Evolutionary conservation across 2,113 vertebrate species (phyloP), one percentile per base, ranked within the genome.

Genomic region (Chlorodrepanis virens): DNA sequence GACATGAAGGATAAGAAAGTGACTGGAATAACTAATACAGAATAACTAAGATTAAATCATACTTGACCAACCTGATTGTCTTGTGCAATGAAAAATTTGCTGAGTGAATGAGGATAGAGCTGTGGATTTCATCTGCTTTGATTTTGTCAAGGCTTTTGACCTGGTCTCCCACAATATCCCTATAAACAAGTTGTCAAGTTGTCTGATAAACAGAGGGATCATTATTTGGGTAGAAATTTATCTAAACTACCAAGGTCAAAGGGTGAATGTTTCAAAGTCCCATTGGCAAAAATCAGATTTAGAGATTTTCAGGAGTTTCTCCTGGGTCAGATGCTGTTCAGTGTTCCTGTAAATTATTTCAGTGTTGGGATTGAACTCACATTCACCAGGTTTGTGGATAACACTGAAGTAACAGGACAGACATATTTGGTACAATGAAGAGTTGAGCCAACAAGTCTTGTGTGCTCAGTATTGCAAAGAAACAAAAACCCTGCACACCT

Each of bases 361-460:
- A 20, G 2, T 14, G 20, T 8, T 52, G 27, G 14, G 16, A 52
- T 1, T 52, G 56, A 75, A 75, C 53, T 60, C n/a, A 52, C 5
- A 42, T 13, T 86, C 20, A 31, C 22, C 10, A 29, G 9, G 13
- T 75, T 67, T 71, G 17, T 47, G 8, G 23, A 59, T 68, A 39
- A 50, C 11, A 35, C 15, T 54, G 23, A 78, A 47, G 8, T 23
- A 18, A 14, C 7, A 87, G 42, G 29, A 78, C 24, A 70, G 13
- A 19, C 8, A 74, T n/a, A 49, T 57, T 8, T 5, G 3, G 10
- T 57, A 11, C 12, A 68, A 87, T 18, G 20, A 90, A 89, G 24
- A 49, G 5, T 22, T 53, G 14, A 1, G 1, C 6, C 22, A 61
- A 7, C 2, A 10, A 63, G 15, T 5, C 3, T 31, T 84, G 6